phyloP scores from a whole-genome alignment of 1,140 invertebrate species.

The Saccostrea echinata region DNA sequence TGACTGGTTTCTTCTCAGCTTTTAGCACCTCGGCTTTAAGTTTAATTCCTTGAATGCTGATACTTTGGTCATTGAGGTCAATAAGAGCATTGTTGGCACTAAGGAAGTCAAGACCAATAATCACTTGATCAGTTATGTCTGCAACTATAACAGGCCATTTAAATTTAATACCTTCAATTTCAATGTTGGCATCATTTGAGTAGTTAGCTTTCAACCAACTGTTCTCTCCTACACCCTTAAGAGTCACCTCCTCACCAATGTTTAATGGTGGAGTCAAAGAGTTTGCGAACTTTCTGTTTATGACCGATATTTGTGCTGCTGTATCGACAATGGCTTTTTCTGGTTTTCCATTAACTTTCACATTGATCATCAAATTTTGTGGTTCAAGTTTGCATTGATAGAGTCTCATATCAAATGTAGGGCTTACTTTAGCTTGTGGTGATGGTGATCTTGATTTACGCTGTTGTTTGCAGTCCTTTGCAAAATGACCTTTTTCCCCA shows the following conservation, averaged over 20 bases:
- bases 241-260: neutral
- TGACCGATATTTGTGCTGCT: slow-evolving; percentile 47
- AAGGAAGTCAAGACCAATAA: too few relatives aligned
- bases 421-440: too few relatives aligned
- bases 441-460: too few relatives aligned
- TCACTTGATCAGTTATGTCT: slow-evolving; percentile 10
- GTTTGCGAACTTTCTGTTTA: slow-evolving; percentile 9
- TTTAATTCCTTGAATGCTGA: too few relatives aligned
- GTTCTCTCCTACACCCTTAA: slow-evolving; percentile 5
- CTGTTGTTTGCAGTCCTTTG: slow-evolving; percentile 25
- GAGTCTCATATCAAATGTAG: too few relatives aligned
- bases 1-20: too few relatives aligned
- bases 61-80: neutral
- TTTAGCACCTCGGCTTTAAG: too few relatives aligned
- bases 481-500: slow-evolving; percentile 10
- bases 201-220: neutral
- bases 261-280: neutral
- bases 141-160: neutral
- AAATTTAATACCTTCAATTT: neutral
- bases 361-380: too few relatives aligned
- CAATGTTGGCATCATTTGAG: neutral
- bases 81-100: too few relatives aligned
- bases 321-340: slow-evolving; percentile 42
- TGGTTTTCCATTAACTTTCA: neutral
- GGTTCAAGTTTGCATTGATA: too few relatives aligned